These are phyloP conservation scores for Brachynemurus nebulosus DNA, from an alignment of 2,888 invertebrate species.

Conservation along the genomic window DNA sequence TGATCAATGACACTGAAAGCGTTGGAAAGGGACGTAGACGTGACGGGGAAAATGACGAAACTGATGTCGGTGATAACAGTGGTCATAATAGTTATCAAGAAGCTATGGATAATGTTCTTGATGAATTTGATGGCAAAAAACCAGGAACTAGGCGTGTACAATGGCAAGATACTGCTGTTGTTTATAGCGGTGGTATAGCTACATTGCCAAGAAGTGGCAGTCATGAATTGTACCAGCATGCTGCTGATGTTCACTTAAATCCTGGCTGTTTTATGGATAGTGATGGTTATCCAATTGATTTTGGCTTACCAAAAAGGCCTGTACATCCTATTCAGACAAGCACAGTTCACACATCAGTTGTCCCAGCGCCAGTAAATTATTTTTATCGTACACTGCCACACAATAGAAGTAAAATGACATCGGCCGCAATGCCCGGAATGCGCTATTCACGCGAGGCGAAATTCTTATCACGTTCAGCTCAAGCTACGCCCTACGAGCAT, in stretches of 20 bases:
- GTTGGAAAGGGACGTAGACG: slow-evolving; percentile 35
- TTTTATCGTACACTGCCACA: slow-evolving; percentile 69
- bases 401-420: slow-evolving; percentile 44
- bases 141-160: slow-evolving; percentile 38
- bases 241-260: slow-evolving; percentile 60
- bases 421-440: slow-evolving; percentile 38
- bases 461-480: slow-evolving; percentile 39
- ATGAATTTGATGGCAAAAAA: slow-evolving; percentile 19
- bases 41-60: slow-evolving; percentile 28
- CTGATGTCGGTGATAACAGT: slow-evolving; percentile 24
- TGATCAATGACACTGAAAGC: slow-evolving; percentile 64
- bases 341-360: slow-evolving; percentile 21
- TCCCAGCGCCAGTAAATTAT: slow-evolving; percentile 24
- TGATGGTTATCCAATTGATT: slow-evolving; percentile 69
- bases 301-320: slow-evolving; percentile 52
- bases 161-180: slow-evolving; percentile 31
- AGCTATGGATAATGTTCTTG: slow-evolving; percentile 24
- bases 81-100: slow-evolving; percentile 24
- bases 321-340: slow-evolving; percentile 25
- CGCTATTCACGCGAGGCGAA: slow-evolving; percentile 51
- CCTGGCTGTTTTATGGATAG: slow-evolving; percentile 63
- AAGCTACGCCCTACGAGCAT: slow-evolving; percentile 37
- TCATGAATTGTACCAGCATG: slow-evolving; percentile 43
- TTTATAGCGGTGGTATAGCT: slow-evolving; percentile 20
- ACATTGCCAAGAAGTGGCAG: slow-evolving; percentile 37